A percentile compares a stretch with the other conserved stretches of the same genome.
phyloP scores from a whole-genome alignment of 2,113 vertebrate genomes.

The Grantiella picta region DNA sequence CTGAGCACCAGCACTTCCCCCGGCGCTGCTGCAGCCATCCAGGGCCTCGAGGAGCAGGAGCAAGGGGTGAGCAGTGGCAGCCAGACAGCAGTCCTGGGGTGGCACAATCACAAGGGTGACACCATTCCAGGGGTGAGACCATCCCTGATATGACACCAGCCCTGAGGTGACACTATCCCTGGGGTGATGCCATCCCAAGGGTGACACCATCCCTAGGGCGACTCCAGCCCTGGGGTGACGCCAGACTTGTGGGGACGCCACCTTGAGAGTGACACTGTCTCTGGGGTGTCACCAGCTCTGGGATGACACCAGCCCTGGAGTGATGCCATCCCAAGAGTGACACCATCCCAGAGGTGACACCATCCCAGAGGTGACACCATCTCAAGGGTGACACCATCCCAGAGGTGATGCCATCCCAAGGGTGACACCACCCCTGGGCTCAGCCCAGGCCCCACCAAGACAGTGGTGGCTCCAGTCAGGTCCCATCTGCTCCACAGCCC shows the following conservation, averaged over 20 bases:
- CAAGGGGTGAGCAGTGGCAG: background rate
- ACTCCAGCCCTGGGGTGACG: background rate
- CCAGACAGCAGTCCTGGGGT: background rate
- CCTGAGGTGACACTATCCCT: background rate
- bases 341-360: background rate
- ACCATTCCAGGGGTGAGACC: background rate
- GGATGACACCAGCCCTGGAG: background rate
- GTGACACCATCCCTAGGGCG: background rate
- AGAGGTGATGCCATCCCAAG: too few species aligned
- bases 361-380: too few species aligned
- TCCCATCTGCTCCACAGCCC: background rate
- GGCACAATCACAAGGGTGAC: background rate
- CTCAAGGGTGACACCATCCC: background rate
- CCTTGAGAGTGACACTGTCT: too few species aligned
- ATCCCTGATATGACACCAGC: too few species aligned
- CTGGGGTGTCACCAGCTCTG: fast-evolving
- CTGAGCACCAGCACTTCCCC: background rate
- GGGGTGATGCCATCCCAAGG: background rate
- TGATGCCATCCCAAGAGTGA: background rate
- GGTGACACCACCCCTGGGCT: background rate
- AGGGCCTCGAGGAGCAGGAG: background rate
- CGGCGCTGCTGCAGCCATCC: background rate
- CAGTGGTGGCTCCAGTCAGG: fast-evolving
- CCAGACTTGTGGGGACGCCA: background rate
- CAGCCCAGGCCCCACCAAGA: fast-evolving